Percentiles rank a stretch among this genome's conserved stretches.
Evolutionary conservation across 1,140 invertebrate species (phyloP).

Genomic region (Gryon sp.): DNA sequence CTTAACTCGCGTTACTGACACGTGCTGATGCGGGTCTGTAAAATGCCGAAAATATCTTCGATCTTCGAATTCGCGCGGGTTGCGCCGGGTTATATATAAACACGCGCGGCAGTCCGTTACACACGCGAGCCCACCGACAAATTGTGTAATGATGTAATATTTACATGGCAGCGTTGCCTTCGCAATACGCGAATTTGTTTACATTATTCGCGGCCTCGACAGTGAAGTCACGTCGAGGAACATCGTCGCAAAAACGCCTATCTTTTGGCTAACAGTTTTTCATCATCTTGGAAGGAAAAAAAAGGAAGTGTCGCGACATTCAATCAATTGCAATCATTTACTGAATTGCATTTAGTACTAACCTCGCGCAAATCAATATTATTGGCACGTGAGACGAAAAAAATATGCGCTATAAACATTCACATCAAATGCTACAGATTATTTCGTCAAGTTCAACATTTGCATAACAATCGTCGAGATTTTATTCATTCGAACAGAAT

Average conservation of each 20-base stretch:
- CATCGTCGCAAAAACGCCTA: too few relatives aligned
- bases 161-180: slow-evolving; percentile 36
- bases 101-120: slow-evolving; percentile 40
- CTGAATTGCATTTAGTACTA: slow-evolving; percentile 19
- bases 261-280: too few relatives aligned
- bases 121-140: slow-evolving; percentile 51
- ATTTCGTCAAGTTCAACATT: slow-evolving; percentile 60
- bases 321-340: too few relatives aligned
- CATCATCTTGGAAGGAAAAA: too few relatives aligned
- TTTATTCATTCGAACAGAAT: slow-evolving; percentile 51
- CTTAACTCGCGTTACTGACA: slow-evolving; percentile 34
- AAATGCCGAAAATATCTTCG: slow-evolving; percentile 63
- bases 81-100: slow-evolving; percentile 53
- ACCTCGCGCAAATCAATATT: slow-evolving; percentile 48
- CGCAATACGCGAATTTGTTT: neutral
- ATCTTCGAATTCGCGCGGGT: slow-evolving; percentile 53
- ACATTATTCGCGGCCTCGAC: slow-evolving; percentile 10
- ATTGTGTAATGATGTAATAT: slow-evolving; percentile 64
- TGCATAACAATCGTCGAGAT: slow-evolving; percentile 54
- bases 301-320: too few relatives aligned
- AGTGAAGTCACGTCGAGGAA: too few relatives aligned
- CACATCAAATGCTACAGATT: slow-evolving; percentile 36
- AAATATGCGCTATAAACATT: slow-evolving; percentile 26
- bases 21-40: slow-evolving; percentile 55
- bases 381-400: slow-evolving; percentile 20